phyloP scores from a whole-genome alignment of 2,113 vertebrate species.

The Atractosteus spatula region DNA sequence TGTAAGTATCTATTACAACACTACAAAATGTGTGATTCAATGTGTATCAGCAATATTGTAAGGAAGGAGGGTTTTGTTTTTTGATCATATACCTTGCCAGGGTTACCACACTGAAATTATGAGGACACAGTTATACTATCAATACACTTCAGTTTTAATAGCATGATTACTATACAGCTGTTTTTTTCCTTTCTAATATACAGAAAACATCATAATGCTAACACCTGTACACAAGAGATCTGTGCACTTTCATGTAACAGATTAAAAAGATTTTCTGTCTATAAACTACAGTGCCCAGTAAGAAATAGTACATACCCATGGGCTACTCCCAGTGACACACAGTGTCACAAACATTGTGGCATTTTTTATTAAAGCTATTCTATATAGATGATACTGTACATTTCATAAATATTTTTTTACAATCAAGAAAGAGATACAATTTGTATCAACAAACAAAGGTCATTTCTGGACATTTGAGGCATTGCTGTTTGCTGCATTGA shows the following conservation, averaged over 20 bases:
- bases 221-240: constrained; percentile 66
- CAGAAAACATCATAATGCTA: constrained; percentile 62
- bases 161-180: constrained; percentile 2
- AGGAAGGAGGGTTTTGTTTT: no score
- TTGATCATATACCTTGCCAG: neutral
- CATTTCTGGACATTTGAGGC: constrained; percentile 96
- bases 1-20: no score
- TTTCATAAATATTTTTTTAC: constrained; percentile 81
- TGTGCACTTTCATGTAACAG: constrained; percentile 67
- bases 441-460: constrained; percentile 99
- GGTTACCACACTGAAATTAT: neutral
- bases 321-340: constrained; percentile 95
- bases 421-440: constrained; percentile 99
- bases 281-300: constrained; percentile 80
- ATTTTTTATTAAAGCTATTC: constrained; percentile 82
- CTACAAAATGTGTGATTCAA: no score
- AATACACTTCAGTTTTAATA: constrained; percentile 7
- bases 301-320: constrained; percentile 75
- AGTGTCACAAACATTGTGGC: constrained; percentile 93
- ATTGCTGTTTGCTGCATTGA: constrained; percentile 84
- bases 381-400: constrained; percentile 80
- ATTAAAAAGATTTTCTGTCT: constrained; percentile 75
- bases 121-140: constrained; percentile 8
- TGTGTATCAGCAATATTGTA: no score
- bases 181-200: constrained; percentile 57